These are phyloP conservation scores for Lasioglossum baleicum DNA, from an alignment of 1,140 invertebrate species.

Conservation along the genomic window DNA sequence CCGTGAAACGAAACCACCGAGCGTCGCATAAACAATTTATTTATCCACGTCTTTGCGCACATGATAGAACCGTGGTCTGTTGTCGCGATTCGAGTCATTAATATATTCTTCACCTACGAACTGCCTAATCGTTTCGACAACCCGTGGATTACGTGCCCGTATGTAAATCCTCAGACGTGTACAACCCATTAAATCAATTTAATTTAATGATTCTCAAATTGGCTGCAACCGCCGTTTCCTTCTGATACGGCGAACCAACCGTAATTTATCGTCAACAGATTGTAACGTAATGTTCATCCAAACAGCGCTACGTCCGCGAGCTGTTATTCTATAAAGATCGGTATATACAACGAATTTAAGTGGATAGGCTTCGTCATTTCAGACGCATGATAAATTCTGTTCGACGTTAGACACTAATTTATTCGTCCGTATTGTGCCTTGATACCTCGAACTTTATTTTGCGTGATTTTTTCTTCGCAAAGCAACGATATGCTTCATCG, in stretches of 20 bases:
- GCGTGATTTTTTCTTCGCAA: too few relatives aligned
- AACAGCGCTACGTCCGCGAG: too few relatives aligned
- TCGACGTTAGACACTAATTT: too few relatives aligned
- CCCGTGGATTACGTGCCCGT: background rate
- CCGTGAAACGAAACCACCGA: background rate
- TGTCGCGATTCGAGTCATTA: background rate
- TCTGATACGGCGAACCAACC: background rate
- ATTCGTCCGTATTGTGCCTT: too few relatives aligned
- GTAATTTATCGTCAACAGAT: background rate
- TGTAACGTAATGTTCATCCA: background rate
- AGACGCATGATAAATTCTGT: too few relatives aligned
- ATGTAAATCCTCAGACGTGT: background rate
- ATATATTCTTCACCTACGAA: background rate
- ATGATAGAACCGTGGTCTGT: background rate
- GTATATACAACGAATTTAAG: background rate
- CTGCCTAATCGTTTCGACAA: background rate
- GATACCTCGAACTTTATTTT: too few relatives aligned
- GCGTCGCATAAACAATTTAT: background rate
- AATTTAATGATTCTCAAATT: background rate
- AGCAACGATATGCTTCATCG: too few relatives aligned
- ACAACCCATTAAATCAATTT: background rate
- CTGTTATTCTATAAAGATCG: background rate
- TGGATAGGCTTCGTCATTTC: too few relatives aligned
- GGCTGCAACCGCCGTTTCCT: background rate
- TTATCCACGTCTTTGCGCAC: background rate